Percentiles rank a stretch among this genome's conserved stretches.
Evolutionary conservation across 2,888 invertebrate genomes (phyloP).

Genomic region (Ceraclea dissimilis): DNA sequence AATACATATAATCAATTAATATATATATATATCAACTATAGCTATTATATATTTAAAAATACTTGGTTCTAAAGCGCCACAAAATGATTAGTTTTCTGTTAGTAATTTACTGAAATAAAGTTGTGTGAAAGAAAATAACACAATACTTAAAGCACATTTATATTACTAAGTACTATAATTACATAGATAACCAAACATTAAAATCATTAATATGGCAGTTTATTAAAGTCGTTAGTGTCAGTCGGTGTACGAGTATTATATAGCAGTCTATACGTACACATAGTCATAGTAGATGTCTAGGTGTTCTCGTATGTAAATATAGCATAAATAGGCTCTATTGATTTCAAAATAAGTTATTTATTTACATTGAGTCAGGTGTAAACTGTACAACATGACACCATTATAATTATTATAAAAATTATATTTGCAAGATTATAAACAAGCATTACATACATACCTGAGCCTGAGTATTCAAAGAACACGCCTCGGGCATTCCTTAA

Average conservation of each 20-base stretch:
- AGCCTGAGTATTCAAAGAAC: no score
- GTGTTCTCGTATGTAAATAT: no score
- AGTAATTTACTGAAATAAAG: no score
- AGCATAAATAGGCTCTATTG: background rate
- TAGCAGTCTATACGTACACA: no score
- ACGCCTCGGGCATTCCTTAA: background rate
- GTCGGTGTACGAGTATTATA: background rate
- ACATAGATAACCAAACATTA: background rate
- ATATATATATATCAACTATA: no score
- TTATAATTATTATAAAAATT: background rate
- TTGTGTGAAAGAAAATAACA: no score
- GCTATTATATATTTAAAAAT: no score
- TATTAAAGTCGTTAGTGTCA: background rate
- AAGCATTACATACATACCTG: background rate
- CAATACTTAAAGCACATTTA: no score
- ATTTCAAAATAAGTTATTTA: background rate
- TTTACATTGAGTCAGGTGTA: background rate
- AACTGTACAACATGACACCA: background rate
- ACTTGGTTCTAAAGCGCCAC: no score
- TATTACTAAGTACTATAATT: background rate
- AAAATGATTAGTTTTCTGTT: no score
- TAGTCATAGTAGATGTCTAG: no score
- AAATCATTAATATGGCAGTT: background rate
- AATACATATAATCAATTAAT: no score
- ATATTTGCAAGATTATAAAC: background rate